Evolutionary conservation across 92 coral and sea anemone genomes (phyloP), one percentile per base, ranked within the genome.

Genomic region (Actinernus sp.): DNA sequence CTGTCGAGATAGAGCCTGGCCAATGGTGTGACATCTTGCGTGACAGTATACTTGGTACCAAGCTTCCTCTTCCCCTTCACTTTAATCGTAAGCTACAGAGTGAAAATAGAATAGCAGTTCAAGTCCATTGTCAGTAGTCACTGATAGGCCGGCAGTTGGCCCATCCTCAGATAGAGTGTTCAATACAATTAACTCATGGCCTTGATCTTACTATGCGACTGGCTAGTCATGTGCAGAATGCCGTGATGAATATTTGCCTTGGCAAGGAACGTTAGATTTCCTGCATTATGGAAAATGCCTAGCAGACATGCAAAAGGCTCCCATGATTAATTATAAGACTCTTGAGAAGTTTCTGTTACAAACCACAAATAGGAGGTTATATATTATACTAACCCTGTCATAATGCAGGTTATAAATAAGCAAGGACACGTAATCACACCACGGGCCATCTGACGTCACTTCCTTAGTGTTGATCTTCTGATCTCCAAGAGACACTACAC

Each of bases 11-110:
- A 82, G 0, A 90, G 73, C 41, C 88, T 63, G 16, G 97, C 90
- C 27, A 90, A 58, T 40, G 83, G 60, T 51, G 83, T 36, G 13
- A 67, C 81, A 37, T 90, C 76, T 45, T 85, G 93, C 26, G 72
- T 55, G 12, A 90, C 81, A 1, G 97, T 90, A 66, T 85, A 90
- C 74, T 85, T 90, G 59, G 87, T 90, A 24, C 97, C 97, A 18
- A 90, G 78, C 63, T 76, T 90, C 25, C 97, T 22, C 49, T 86
- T 85, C 22, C 89, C 97, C 66, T 86, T 85, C 19, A 90, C 66
- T 55, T 90, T 90, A 26, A 90, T 64, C 32, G 62, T 57, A 1
- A 89, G 56, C 96, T 89, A 51, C 29, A 84, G 38, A 61, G 8
- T 6, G 41, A 6, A 34, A 34, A 34, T 6, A 6, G 41, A 34